Evolutionary conservation across 1,140 invertebrate species (phyloP).

Genomic region (Myzus persicae): DNA sequence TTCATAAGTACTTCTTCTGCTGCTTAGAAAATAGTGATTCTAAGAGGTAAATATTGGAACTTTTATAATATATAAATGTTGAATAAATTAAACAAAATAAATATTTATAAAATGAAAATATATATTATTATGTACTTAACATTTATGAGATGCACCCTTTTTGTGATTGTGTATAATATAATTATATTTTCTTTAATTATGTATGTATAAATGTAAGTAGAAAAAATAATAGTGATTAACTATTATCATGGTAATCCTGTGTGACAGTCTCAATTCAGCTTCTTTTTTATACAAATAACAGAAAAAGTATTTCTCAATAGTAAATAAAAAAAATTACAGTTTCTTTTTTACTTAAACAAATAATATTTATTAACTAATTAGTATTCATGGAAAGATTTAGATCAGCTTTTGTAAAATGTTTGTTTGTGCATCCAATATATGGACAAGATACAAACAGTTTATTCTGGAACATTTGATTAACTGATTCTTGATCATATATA

Average conservation of each 20-base stretch:
- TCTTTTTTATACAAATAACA: not conserved
- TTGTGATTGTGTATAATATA: not conserved
- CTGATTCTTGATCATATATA: slow-evolving; percentile 44
- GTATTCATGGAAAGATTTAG: not conserved
- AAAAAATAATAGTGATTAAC: not conserved
- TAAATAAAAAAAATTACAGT: no score
- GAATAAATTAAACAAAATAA: no score
- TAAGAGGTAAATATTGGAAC: not conserved
- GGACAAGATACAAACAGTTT: slow-evolving; percentile 12
- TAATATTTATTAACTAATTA: not conserved
- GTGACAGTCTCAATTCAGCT: not conserved
- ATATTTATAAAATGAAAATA: not conserved
- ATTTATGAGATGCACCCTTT: not conserved
- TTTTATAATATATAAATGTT: not conserved
- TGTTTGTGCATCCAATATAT: slow-evolving; percentile 40
- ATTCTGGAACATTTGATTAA: slow-evolving; percentile 17
- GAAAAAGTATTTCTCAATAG: not conserved
- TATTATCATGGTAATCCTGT: not conserved
- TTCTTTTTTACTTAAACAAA: no score
- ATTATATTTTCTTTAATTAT: not conserved
- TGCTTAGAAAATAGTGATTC: not conserved
- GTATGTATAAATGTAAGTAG: not conserved
- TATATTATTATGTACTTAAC: not conserved
- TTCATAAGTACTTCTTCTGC: no score
- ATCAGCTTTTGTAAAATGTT: slow-evolving; percentile 46